phyloP scores from a whole-genome alignment of 1,140 invertebrate genomes.

The Apis dorsata region DNA sequence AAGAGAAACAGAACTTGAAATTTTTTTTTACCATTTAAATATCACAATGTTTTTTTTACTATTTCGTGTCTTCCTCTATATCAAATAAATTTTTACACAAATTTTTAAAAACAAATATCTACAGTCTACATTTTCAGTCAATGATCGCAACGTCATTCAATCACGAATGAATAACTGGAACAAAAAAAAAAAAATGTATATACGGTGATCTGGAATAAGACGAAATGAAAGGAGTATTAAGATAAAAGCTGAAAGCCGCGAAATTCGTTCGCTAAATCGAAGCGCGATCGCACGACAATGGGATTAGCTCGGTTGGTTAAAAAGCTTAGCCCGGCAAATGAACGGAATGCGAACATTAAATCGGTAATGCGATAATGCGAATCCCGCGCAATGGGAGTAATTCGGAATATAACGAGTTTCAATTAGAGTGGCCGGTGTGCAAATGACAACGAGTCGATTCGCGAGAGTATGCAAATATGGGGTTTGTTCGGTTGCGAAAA shows the following conservation, averaged over 20 bases:
- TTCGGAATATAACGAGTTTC: slow-evolving; percentile 60
- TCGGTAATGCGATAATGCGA: slow-evolving; percentile 53
- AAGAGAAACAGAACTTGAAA: too few species aligned
- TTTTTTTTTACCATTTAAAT: too few species aligned
- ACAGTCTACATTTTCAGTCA: too few species aligned
- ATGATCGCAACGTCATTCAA: too few species aligned
- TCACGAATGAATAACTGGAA: too few species aligned
- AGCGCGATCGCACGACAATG: slow-evolving; percentile 32
- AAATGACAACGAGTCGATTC: slow-evolving; percentile 45
- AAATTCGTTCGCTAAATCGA: neutral
- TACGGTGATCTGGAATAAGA: neutral
- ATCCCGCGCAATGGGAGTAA: slow-evolving; percentile 46
- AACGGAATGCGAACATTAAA: slow-evolving; percentile 49
- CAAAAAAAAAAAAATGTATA: neutral
- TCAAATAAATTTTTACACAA: too few species aligned
- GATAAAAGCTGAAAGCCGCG: neutral
- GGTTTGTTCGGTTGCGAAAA: slow-evolving; percentile 33
- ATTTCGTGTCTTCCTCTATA: too few species aligned
- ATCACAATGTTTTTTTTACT: too few species aligned
- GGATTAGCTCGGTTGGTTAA: slow-evolving; percentile 25
- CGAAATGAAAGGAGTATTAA: neutral
- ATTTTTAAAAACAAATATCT: too few species aligned
- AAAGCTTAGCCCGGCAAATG: slow-evolving; percentile 41
- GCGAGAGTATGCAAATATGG: slow-evolving; percentile 51
- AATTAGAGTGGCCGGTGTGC: slow-evolving; percentile 47